Conservation (phyloP, 2,113 vertebrate genomes). For the Eubucco bourcierii region DNA sequence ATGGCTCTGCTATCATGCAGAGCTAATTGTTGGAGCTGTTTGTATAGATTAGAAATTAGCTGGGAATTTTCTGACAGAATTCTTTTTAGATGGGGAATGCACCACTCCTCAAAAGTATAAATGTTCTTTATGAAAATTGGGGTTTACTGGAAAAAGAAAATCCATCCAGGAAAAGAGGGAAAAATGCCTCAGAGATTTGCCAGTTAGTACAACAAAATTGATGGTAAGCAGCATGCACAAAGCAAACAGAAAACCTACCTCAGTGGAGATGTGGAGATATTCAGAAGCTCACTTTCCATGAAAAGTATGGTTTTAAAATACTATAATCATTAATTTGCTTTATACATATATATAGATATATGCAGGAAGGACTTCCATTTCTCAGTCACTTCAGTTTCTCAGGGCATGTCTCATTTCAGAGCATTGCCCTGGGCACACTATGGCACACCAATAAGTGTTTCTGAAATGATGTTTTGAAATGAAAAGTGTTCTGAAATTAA, state of each 20-base stretch:
- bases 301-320: background rate
- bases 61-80: background rate
- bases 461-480: no score
- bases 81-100: background rate
- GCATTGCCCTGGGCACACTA: background rate
- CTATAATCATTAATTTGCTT: background rate
- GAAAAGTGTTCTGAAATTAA: no score
- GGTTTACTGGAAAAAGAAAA: background rate
- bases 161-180: background rate
- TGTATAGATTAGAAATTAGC: background rate
- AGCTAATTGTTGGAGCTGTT: background rate
- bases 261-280: background rate
- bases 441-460: background rate
- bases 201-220: background rate
- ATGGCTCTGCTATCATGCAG: background rate
- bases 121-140: background rate
- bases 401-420: background rate
- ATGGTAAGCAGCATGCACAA: background rate
- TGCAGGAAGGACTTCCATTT: background rate
- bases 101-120: background rate
- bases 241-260: background rate
- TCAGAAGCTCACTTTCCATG: background rate
- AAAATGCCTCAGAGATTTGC: background rate
- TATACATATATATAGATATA: background rate
- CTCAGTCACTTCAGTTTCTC: background rate